Base-by-base conservation (phyloP, 2,797 vertebrate species). In the Cyclopterus lumpus region DNA sequence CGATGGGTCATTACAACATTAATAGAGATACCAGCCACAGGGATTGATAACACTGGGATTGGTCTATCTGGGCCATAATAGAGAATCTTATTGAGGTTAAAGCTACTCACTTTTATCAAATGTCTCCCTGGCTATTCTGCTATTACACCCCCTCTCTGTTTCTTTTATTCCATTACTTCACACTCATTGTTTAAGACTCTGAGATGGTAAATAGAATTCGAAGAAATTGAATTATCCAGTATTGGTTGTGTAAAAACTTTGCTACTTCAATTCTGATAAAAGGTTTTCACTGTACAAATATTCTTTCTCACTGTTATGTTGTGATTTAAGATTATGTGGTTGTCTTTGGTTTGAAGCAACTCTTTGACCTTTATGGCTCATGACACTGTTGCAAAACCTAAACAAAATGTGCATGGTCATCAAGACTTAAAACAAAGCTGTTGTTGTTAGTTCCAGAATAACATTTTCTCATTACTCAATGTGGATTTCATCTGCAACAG, bases 1-100 rank as follows among this genome's bases (percentile, higher is more conserved):
- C 71, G 79, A 77, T 82, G 64, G 36, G 78, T 83, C 67, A 83
- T 87, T 82, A 76, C 0, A 4, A 79, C 71, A 46, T 51, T 53
- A 69, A 62, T 3, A 18, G 58, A 73, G 61, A 73, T 44, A 30
- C 60, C 28, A 54, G 67, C 65, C 61, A 6, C 0, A 6, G 60
- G 62, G 67, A 60, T 36, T 64, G 83, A 83, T 84, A 79, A 67
- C 83, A 73, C 36, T 59, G 72, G 69, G 76, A 75, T 61, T 42
- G 63, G 70, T 75, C 38, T 72, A 55, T 68, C 62, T 68, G 55
- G 15, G 63, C 66, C 20, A 8, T 65, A 63, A 85, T 69, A 26
- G 65, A 75, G 60, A 67, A 77, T 79, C n/a, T 28, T 71, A 81
- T 81, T 79, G 59, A 70, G 66, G 51, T 59, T 26, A 18, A 42